phyloP scores from a whole-genome alignment of 2,888 invertebrate genomes.

The Dione juno region DNA sequence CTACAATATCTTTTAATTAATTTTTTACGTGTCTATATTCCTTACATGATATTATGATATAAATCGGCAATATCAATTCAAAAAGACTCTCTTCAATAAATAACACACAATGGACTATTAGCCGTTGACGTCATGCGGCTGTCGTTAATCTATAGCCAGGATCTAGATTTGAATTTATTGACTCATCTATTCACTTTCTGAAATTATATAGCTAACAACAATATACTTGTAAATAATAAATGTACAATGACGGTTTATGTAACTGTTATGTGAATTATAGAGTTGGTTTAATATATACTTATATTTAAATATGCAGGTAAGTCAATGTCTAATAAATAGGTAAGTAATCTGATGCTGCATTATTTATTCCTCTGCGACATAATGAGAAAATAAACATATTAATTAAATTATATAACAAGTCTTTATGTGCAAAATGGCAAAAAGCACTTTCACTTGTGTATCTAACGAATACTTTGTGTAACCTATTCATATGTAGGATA shows the following conservation, averaged over 20 bases:
- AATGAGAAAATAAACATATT: not conserved
- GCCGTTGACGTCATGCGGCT: constrained; percentile 51
- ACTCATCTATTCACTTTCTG: not conserved
- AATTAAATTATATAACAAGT: too few species aligned
- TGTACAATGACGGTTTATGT: not conserved
- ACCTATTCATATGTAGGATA: too few species aligned
- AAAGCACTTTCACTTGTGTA: too few species aligned
- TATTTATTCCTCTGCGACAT: not conserved
- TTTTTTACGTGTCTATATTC: not conserved
- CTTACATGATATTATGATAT: not conserved
- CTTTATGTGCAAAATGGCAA: too few species aligned
- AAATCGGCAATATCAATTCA: constrained; percentile 28
- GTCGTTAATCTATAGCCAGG: not conserved
- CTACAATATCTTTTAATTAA: constrained; percentile 3
- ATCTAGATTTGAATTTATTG: constrained; percentile 18
- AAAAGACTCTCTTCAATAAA: constrained; percentile 16
- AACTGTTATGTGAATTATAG: not conserved
- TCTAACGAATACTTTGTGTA: too few species aligned
- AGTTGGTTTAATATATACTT: too few species aligned
- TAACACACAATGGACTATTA: constrained; percentile 59
- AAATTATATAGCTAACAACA: constrained; percentile 15
- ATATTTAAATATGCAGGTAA: not conserved
- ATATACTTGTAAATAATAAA: not conserved
- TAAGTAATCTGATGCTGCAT: not conserved
- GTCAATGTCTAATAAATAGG: constrained; percentile 7